Evolutionary conservation across 2,888 invertebrate genomes (phyloP).

Genomic region (Acleris laterana): DNA sequence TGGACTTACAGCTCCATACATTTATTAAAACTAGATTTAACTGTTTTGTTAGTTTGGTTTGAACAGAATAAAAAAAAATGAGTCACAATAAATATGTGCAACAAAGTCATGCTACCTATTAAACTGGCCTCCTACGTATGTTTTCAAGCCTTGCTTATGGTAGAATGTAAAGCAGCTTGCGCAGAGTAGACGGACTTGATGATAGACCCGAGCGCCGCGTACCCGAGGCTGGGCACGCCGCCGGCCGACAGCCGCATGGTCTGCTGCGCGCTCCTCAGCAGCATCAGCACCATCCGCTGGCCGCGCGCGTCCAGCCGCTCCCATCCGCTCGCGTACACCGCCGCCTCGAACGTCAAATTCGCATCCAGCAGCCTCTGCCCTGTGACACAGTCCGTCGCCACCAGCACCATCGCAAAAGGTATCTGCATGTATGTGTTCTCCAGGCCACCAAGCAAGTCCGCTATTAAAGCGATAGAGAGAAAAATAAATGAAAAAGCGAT

Average conservation of each 20-base stretch:
- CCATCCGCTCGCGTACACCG: slow-evolving; percentile 66
- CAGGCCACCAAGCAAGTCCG: slow-evolving; percentile 53
- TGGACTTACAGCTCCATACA: too few relatives aligned
- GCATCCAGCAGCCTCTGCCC: slow-evolving; percentile 67
- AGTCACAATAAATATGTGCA: too few relatives aligned
- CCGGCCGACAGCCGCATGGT: slow-evolving; percentile 63
- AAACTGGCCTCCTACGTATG: neutral
- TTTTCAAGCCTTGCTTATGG: slow-evolving; percentile 39
- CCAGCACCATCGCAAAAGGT: slow-evolving; percentile 49
- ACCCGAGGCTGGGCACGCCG: slow-evolving; percentile 56
- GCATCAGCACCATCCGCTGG: slow-evolving; percentile 57
- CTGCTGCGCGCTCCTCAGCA: slow-evolving; percentile 62
- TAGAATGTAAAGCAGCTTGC: slow-evolving; percentile 45
- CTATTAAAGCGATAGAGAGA: slow-evolving; percentile 47
- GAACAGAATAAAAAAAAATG: too few relatives aligned
- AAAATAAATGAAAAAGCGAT: slow-evolving; percentile 54
- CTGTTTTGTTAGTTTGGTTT: too few relatives aligned
- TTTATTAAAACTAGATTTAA: too few relatives aligned
- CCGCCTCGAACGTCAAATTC: slow-evolving; percentile 51
- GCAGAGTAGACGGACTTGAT: slow-evolving; percentile 59
- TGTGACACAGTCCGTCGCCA: slow-evolving; percentile 59
- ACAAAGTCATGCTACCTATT: too few relatives aligned
- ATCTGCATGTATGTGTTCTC: slow-evolving; percentile 57
- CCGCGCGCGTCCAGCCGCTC: slow-evolving; percentile 62
- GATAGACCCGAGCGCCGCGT: slow-evolving; percentile 58